Conservation (phyloP, 2,888 invertebrate genomes). For the Diarsia mendica region DNA sequence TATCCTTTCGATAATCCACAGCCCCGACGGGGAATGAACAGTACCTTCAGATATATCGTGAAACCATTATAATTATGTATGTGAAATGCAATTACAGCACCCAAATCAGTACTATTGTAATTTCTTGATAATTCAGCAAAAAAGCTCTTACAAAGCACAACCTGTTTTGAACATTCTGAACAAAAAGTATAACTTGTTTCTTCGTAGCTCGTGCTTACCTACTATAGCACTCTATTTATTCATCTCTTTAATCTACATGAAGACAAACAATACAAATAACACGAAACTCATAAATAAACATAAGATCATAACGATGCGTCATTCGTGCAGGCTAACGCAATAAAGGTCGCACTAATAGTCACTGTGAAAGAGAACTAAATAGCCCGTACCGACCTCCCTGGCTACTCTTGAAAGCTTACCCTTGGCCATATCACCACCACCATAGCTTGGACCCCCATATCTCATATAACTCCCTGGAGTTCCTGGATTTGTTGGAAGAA, state of each 20-base stretch:
- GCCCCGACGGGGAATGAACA: no score
- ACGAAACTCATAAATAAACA: slow-evolving; percentile 58
- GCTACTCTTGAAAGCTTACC: slow-evolving; percentile 76
- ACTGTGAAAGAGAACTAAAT: slow-evolving; percentile 88
- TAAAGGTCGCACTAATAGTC: slow-evolving; percentile 85
- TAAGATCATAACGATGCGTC: slow-evolving; percentile 63
- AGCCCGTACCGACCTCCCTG: slow-evolving; percentile 87
- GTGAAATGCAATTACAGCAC: not conserved
- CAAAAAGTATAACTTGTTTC: no score
- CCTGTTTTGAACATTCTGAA: not conserved
- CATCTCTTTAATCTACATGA: slow-evolving; percentile 26
- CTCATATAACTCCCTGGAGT: slow-evolving; percentile 42
- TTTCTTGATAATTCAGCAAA: not conserved
- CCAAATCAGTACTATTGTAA: no score
- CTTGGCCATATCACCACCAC: slow-evolving; percentile 71
- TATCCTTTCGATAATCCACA: no score
- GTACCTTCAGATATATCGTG: not conserved
- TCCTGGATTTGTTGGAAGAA: slow-evolving; percentile 48
- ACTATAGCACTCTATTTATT: slow-evolving; percentile 1
- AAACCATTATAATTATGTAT: not conserved
- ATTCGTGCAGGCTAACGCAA: slow-evolving; percentile 77
- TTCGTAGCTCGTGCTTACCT: not conserved
- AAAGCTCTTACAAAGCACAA: not conserved
- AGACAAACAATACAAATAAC: slow-evolving; percentile 52
- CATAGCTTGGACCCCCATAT: slow-evolving; percentile 64